phyloP scores from a whole-genome alignment of 2,113 vertebrate genomes.

The Corythaeola cristata region DNA sequence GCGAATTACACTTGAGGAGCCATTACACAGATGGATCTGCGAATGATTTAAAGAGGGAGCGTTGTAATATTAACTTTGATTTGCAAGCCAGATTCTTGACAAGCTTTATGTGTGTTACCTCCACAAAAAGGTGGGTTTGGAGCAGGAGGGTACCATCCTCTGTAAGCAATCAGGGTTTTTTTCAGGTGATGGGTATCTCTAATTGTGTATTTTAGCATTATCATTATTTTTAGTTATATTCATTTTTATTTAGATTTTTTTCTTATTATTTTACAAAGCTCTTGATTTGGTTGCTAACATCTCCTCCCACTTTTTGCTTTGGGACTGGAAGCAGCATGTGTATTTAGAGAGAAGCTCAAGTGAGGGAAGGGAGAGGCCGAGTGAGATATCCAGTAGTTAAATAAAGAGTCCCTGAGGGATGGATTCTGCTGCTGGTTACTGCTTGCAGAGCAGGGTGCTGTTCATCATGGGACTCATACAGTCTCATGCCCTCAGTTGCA shows the following conservation, averaged over 20 bases:
- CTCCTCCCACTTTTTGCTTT: background rate
- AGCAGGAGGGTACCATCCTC: background rate
- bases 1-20: slow-evolving; percentile 81
- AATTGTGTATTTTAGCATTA: background rate
- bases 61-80: slow-evolving; percentile 73
- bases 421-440: background rate
- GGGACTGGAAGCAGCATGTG: background rate
- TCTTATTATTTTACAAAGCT: background rate
- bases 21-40: slow-evolving; percentile 81
- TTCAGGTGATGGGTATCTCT: background rate
- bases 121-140: slow-evolving; percentile 36
- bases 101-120: slow-evolving; percentile 30
- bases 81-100: slow-evolving; percentile 70
- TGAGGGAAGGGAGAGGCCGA: fast-evolving
- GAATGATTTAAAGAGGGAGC: slow-evolving; percentile 77
- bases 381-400: background rate
- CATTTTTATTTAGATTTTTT: background rate
- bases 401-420: background rate
- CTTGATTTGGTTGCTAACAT: background rate
- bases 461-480: background rate
- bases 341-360: background rate
- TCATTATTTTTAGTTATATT: background rate
- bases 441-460: background rate
- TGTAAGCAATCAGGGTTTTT: background rate
- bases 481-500: background rate